Base-by-base conservation (phyloP, 2,797 vertebrate genomes). In the Manis pentadactyla region DNA sequence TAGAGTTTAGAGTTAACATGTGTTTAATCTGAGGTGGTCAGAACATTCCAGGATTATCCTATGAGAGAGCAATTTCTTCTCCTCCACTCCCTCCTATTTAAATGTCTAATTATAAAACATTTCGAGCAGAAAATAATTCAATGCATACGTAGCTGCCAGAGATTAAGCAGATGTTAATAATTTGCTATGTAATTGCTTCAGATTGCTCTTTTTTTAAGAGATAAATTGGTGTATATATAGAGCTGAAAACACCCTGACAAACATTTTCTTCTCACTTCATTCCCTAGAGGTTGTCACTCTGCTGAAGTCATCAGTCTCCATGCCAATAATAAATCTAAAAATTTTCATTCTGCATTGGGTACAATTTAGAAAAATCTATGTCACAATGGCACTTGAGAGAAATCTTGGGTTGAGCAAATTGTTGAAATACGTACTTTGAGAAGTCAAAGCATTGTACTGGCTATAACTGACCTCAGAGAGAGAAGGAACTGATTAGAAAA, bases 101-200 rank as follows among this genome's bases (percentile, higher is more conserved):
- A 87, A 68, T 79, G 39, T 85, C 49, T 78, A 75, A 79, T 79
- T 90, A 93, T 59, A 94, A 87, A 94, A 81, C 21, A 93, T 46
- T 57, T 81, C 59, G 69, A 90, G 81, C 34, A 94, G 49, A 82
- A 96, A 95, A 81, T 88, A 91, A 75, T 84, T 68, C 8, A 87
- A 34, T 63, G 34, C 34, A n/a, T 51, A 49, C 79, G 42, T 10
- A 69, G 10, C 31, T 34, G 42, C 82, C 55, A 87, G 77, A 68
- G 51, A 94, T 34, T 64, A 79, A 90, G 46, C 77, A 81, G 23
- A 84, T 93, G 61, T 78, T 85, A 93, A 51, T 87, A 87, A 69
- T 82, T 84, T 94, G 2, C 57, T 37, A 9, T 46, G 46, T 59
- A 93, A 92, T 74, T 68, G 64, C 27, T 68, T 88, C 42, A 12